phyloP scores from a whole-genome alignment of 1,140 invertebrate species.

The Lerema accius region DNA sequence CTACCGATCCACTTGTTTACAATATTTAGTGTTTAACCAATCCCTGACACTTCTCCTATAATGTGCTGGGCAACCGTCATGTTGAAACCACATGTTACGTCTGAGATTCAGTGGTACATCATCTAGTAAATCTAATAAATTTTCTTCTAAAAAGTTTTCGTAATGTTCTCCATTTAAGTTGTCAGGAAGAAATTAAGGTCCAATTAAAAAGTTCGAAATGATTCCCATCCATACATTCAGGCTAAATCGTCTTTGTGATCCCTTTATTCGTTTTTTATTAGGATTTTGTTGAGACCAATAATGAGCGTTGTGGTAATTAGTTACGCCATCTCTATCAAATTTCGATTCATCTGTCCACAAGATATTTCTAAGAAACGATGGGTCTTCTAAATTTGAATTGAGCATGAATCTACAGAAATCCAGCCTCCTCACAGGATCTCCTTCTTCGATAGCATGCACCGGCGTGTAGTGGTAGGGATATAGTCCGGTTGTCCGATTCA shows the following conservation, averaged over 20 bases:
- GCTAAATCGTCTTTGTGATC: background rate
- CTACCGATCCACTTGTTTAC: conserved; percentile 32
- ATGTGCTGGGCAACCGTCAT: background rate
- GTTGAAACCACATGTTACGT: background rate
- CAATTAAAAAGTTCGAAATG: background rate
- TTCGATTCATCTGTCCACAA: background rate
- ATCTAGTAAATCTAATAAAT: background rate
- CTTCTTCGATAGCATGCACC: background rate
- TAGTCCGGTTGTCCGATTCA: background rate
- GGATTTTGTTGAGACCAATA: background rate
- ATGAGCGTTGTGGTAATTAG: background rate
- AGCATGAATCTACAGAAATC: conserved; percentile 9
- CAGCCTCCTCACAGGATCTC: background rate
- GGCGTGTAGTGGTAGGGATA: conserved; percentile 2
- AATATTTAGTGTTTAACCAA: too few species aligned
- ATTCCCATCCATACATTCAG: background rate
- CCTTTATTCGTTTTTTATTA: background rate
- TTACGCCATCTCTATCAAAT: background rate
- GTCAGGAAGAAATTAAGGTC: background rate
- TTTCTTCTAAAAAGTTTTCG: background rate
- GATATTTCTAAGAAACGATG: conserved; percentile 15
- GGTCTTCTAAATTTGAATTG: background rate
- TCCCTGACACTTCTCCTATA: too few species aligned
- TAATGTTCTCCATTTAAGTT: background rate
- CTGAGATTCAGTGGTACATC: background rate